Evolutionary conservation across 1,140 invertebrate genomes (phyloP), one percentile per base, ranked within the genome.

Genomic region (Pachypsylla venusta): DNA sequence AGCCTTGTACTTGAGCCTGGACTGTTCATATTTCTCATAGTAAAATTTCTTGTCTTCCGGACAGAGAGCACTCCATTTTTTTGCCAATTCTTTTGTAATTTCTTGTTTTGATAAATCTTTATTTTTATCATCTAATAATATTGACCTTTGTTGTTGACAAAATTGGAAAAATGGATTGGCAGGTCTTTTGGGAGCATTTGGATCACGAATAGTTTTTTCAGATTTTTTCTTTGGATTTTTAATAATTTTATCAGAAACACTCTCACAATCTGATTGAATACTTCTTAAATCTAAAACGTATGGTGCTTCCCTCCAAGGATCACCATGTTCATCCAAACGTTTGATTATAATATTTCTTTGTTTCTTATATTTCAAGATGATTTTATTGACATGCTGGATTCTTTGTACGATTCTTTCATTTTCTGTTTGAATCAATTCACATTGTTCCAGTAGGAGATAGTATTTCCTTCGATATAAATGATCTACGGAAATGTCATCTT

Each of bases 81-180:
- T 80, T 3, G 83, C 83, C 48, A 85, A 70, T 69, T 84, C 81
- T 66, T 82, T 78, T 0, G 83, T 85, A 3, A 85, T 72, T 69
- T 85, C 83, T 69, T 84, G 82, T 70, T 85, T 85, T 7, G 79
- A 78, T 1, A 81, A 81, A 66, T 85, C 83, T 19, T 48, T 48
- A 48, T n/a, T 48, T 40, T 66, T 69, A 67, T 64, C 79, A 69
- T 66, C 83, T 24, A 84, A 79, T n/a, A 85, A 75, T 25, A 83
- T 70, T 28, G 74, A 82, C 62, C 83, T 74, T 69, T 86, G 83
- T 65, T 86, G 83, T 71, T 86, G 83, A 65, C 83, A 85, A 70
- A 85, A 87, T 71, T 85, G 82, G 63, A 87, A 85, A 69, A 86
- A 86, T 55, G 84, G 83, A 78, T 86, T 86, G 28, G 82, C 83